Conservation (phyloP, 2,888 invertebrate species). For the Aporophyla lueneburgensis region DNA sequence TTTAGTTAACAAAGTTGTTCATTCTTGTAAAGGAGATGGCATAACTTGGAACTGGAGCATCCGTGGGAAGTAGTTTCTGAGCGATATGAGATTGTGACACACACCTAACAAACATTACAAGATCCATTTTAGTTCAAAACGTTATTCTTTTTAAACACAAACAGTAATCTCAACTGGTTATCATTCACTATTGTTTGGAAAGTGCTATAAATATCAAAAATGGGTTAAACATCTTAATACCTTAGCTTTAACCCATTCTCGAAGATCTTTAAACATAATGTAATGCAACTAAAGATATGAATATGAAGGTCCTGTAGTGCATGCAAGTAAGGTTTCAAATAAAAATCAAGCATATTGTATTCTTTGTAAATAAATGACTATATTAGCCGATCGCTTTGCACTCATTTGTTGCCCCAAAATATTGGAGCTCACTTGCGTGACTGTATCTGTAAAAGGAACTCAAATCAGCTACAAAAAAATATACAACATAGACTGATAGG, state of each 20-base stretch:
- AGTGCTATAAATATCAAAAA: neutral
- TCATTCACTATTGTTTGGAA: neutral
- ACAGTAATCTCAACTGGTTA: neutral
- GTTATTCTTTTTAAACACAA: neutral
- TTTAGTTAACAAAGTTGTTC: neutral
- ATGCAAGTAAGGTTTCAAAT: neutral
- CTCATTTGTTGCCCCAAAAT: neutral
- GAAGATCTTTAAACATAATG: neutral
- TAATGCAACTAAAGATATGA: neutral
- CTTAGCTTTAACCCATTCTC: neutral
- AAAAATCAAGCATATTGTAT: neutral
- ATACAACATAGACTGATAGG: too few relatives aligned
- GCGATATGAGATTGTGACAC: neutral
- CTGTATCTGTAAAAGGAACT: too few relatives aligned
- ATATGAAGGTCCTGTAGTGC: neutral
- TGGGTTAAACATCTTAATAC: neutral
- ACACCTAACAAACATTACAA: neutral
- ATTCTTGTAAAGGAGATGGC: constrained; percentile 23
- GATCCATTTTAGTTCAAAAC: neutral
- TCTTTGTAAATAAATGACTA: neutral
- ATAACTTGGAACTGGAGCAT: constrained; percentile 38
- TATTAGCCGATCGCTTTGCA: neutral
- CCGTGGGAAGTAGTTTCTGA: constrained; percentile 11
- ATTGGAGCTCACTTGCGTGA: neutral
- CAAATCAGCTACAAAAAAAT: too few relatives aligned